Percentiles rank a stretch among this genome's conserved stretches.
Conservation (phyloP, 1,140 invertebrate species). For the Reticulitermes speratus region DNA sequence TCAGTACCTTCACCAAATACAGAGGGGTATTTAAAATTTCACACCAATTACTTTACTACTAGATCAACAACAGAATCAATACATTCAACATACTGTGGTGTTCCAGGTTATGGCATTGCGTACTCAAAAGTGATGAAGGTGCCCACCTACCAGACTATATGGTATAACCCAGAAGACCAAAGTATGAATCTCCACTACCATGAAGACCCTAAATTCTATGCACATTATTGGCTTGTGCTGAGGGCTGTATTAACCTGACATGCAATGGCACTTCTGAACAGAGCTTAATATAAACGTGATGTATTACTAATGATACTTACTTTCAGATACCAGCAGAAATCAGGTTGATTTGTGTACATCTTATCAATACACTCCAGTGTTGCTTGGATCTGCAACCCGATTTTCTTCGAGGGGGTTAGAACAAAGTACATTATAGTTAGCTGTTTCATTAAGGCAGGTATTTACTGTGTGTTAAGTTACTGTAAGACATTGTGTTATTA, state of each 20-base stretch:
- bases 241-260: background rate
- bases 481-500: too few species aligned
- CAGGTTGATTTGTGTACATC: conserved; percentile 3
- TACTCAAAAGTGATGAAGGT: too few species aligned
- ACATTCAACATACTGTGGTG: too few species aligned
- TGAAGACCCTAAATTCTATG: background rate
- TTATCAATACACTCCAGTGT: conserved; percentile 22
- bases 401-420: conserved; percentile 3
- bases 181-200: background rate
- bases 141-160: background rate
- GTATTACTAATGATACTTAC: background rate
- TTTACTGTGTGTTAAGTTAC: too few species aligned
- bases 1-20: too few species aligned
- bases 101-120: too few species aligned
- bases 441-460: too few species aligned
- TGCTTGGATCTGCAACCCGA: conserved; percentile 15
- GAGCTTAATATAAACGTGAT: background rate
- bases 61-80: too few species aligned
- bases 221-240: background rate
- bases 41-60: too few species aligned
- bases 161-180: background rate
- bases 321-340: conserved; percentile 15
- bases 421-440: background rate
- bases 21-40: too few species aligned
- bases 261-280: background rate